Base-by-base conservation (phyloP, 2,888 invertebrate genomes). In the Caenorhabditis uteleia region DNA sequence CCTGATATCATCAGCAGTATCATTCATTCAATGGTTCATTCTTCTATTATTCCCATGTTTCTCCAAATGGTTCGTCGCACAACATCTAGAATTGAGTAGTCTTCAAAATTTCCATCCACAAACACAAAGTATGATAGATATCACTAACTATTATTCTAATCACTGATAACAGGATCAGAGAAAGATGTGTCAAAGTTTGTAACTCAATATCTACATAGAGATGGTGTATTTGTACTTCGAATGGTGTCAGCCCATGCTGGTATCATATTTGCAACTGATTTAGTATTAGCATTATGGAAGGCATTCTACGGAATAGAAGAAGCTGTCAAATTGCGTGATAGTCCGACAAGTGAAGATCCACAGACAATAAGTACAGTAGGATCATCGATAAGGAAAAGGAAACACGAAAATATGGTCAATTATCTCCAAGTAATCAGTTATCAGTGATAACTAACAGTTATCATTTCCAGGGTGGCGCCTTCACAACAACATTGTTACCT, bases 221-320 rank as follows among this genome's bases (percentile, higher is more conserved):
- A 81, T 48, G 81, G 81, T 6, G 68, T 81, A 23, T 82, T 81
- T 48, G 75, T 82, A n/a, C 58, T 81, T 8, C 60, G 81, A 43
- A 81, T 81, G 81, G 75, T 81, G 8, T 69, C 65, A 23, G 49
- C 72, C 7, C 79, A 81, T 49, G 77, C 80, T n/a, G 80, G 81
- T 27, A 68, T 82, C 16, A 71, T 81, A 14, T 81, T 81, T 45
- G 75, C 75, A 3, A 77, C 77, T 3, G 81, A 81, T 51, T 50
- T 81, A 4, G 65, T 82, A 5, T 47, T 68, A 39, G 66, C 75
- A 12, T 62, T 81, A 3, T 81, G 75, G 62, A 66, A 74, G 21
- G 66, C 65, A 2, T 75, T 66, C 54, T 65, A 65, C 33, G 66
- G 61, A n/a, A 48, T 61, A 6, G 58, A 67, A 38, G 57, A 70